Evolutionary conservation across 2,888 invertebrate species (phyloP), one percentile per base, ranked within the genome.

Genomic region (Dichetophora obliterata): DNA sequence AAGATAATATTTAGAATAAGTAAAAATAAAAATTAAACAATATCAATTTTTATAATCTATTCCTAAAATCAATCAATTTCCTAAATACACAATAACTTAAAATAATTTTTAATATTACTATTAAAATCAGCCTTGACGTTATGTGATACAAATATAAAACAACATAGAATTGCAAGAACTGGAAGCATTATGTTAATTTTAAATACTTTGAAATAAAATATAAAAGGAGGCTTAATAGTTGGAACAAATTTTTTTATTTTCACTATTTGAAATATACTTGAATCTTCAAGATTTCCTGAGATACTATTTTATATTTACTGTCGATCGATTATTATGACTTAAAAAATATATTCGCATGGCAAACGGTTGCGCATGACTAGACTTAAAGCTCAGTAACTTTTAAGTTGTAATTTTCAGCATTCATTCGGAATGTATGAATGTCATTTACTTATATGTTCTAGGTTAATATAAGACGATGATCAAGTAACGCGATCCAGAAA

Each of bases 281-380:
- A 43, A 57, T 59, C n/a, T 37, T 22, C 34, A 16, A 71, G 59
- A 37, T 57, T 68, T 50, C 9, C 34, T 71, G 34, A 43, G 19
- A 71, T 14, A 71, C 71, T 71, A n/a, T 54, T 57, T 31, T 19
- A 54, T 11, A 71, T 37, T 37, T 22, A 24, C 27, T 19, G 27
- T 68, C 14, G 9, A 43, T 66, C 22, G 22, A 66, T 5, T 66
- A 37, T 66, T 34, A 66, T 11, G 11, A 48, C 43, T 22, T 66
- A 4, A 9, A 24, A 59, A 27, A 59, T 27, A 27, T 16, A 37
- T 34, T 66, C 43, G 66, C 66, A 66, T 66, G 66, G n/a, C 37
- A 14, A 48, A 2, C 43, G 22, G 66, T 66, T 48, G 48, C 16
- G 66, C 66, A 37, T 66, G 66, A 66, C 43, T 66, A 9, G 66